Evolutionary conservation across 1,140 invertebrate species (phyloP), one percentile per base, ranked within the genome.

Genomic region (Drosophila asahinai): DNA sequence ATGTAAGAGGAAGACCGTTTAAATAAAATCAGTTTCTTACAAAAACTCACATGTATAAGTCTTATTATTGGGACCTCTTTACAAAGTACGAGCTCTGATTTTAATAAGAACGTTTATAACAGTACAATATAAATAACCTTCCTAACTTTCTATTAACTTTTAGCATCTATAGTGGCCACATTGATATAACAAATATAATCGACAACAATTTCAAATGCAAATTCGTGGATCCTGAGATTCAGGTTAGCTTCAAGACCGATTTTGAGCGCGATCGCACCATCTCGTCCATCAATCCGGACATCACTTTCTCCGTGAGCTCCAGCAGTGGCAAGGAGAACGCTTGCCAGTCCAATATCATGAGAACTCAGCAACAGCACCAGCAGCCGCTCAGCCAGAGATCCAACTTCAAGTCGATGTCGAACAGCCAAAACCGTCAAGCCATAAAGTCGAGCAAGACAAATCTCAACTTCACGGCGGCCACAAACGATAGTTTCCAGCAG

Each of bases 141-240:
- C 5, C 4, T 36, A n/a, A 7, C 3, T 47, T 40, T 22, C 9
- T 33, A 19, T 14, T 1, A 40, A 12, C 1, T 15, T 5, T 49
- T 30, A 87, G 83, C 11, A 51, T 86, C 2, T 11, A 9, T 17
- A n/a, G 9, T 36, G 45, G 38, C 12, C 17, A 12, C 0, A 8
- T 54, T 3, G 57, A 81, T 33, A 17, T 78, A 6, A 1, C 25
- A 8, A 27, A 67, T 1, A 19, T 77, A n/a, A 9, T 83, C 0
- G n/a, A 19, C 0, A 7, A 22, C 0, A 33, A 40, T 22, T 52
- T 81, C n/a, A 40, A 40, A 3, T 66, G 48, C 38, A 25, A 64
- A 15, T 90, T 73, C 19, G 8, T 58, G 5, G 52, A 81, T 54
- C 84, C 84, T 0, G 15, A 75, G 3, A 58, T 87, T 3, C 15